Evolutionary conservation across 2,113 vertebrate species (phyloP).

Genomic region (Ursus arctos): DNA sequence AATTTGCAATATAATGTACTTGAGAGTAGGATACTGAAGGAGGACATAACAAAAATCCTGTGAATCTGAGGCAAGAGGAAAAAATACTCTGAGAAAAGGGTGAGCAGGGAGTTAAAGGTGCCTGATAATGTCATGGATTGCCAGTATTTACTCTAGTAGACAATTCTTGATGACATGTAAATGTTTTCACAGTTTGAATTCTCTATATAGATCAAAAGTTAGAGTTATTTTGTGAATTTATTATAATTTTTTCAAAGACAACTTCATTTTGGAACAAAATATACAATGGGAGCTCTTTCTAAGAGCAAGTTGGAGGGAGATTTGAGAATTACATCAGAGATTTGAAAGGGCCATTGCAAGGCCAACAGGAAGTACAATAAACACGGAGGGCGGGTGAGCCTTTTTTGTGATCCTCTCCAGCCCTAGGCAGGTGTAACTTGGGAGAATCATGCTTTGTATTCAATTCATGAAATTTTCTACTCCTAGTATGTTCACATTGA

Average conservation of each 20-base stretch:
- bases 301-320: not conserved
- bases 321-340: not conserved
- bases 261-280: not conserved
- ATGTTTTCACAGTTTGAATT: not conserved
- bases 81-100: not conserved
- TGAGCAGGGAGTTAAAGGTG: too few relatives aligned
- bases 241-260: not conserved
- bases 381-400: not conserved
- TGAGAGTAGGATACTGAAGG: not conserved
- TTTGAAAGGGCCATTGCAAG: not conserved
- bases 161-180: not conserved
- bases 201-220: not conserved
- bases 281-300: not conserved
- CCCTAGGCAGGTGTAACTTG: not conserved
- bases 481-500: not conserved
- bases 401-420: not conserved
- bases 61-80: not conserved
- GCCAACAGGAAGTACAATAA: not conserved
- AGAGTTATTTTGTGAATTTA: not conserved
- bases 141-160: not conserved
- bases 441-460: not conserved
- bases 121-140: not conserved
- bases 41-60: not conserved
- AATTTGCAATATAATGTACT: not conserved
- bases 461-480: conserved; percentile 45